Evolutionary conservation across 2,888 invertebrate genomes (phyloP), one percentile per base, ranked within the genome.

Genomic region (Cataglyphis rosenhaueri): DNA sequence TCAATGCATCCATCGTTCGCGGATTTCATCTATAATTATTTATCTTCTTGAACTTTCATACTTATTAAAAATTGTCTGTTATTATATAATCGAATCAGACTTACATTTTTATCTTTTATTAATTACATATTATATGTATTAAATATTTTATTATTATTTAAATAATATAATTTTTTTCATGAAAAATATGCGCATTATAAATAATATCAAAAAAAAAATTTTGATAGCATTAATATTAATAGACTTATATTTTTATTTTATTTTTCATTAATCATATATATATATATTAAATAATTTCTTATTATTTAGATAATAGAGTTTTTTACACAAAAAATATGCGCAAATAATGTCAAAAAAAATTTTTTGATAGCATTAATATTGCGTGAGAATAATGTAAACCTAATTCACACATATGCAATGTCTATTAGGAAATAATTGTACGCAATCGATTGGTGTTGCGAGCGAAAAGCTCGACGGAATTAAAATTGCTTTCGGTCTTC

Each of bases 401-500:
- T 48, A 52, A 76, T 29, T 21, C 10, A 29, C 55, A 66, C 25
- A 68, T 68, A 41, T 18, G 15, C 10, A 76, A 76, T 64, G 35
- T 57, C 29, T 15, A 29, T 75, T 55, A 68, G 21, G 29, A 76
- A 76, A 68, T 76, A 41, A 29, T 32, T 57, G 41, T 68, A 29
- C 9, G 41, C 15, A 68, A 76, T 76, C 55, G 35, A 59, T 73
- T 29, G 35, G 38, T 25, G 55, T 76, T 76, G 38, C 29, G 29
- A 76, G 10, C 3, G 55, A 5, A 41, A 55, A 79, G 44, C 48
- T 61, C 35, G 44, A 18, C 12, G 61, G 57, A 79, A 61, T 79
- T 61, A 57, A 73, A 79, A 79, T 79, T 62, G 12, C 75, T 75
- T 61, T 59, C 44, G n/a, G 29, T 68, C 76, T 68, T 68, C 18